A percentile compares a stretch with the other conserved stretches of the same genome.
Evolutionary conservation across 1,140 invertebrate species (phyloP).

Genomic region (Pantala flavescens): DNA sequence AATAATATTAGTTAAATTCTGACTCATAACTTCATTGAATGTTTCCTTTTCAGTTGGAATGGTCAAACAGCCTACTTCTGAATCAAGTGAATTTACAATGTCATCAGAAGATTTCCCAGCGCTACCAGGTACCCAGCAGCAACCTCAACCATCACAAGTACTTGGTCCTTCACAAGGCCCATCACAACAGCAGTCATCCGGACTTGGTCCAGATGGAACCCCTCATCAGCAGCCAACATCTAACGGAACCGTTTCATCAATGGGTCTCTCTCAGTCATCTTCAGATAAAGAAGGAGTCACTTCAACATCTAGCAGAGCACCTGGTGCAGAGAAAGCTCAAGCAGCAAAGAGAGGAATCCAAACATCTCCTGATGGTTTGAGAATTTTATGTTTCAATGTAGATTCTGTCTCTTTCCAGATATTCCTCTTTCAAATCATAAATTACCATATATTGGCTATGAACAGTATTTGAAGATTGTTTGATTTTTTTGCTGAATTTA

Average conservation of each 20-base stretch:
- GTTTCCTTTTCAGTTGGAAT: neutral
- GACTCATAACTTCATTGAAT: no score
- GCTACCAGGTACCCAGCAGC: constrained; percentile 55
- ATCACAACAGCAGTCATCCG: constrained; percentile 13
- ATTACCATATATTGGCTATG: no score
- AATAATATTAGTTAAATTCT: no score
- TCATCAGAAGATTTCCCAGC: constrained; percentile 98
- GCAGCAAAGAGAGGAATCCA: constrained; percentile 72
- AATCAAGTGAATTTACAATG: constrained; percentile 92
- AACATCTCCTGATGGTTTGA: constrained; percentile 78
- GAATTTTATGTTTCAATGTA: constrained; percentile 25
- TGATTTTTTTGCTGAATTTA: no score
- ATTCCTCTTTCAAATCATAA: no score
- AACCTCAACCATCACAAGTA: constrained; percentile 23
- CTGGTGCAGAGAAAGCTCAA: constrained; percentile 24
- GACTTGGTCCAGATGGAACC: neutral
- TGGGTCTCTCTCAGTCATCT: constrained; percentile 16
- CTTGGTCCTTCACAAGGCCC: constrained; percentile 17
- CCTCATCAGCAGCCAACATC: constrained; percentile 7
- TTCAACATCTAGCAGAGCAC: constrained; percentile 19
- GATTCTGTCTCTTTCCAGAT: neutral
- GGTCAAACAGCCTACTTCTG: constrained; percentile 27
- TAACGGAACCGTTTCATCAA: constrained; percentile 17
- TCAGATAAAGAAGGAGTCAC: constrained; percentile 17
- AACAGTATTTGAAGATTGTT: no score